Evolutionary conservation across 2,113 vertebrate species (phyloP).

Genomic region (Rhinolophus sinicus): DNA sequence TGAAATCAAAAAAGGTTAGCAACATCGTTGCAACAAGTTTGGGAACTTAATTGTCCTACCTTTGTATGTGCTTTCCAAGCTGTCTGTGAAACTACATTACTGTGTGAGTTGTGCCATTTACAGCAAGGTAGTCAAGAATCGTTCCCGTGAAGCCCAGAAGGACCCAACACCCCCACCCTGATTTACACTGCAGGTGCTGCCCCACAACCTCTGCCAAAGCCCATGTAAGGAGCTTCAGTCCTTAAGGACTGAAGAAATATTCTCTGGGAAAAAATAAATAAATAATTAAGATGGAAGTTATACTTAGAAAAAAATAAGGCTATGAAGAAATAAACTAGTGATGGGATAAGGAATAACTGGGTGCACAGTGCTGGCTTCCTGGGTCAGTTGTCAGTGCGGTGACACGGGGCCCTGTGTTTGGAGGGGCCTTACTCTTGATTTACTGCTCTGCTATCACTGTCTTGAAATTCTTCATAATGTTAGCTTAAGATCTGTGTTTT

Average conservation of each 20-base stretch:
- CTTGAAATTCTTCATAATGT: neutral
- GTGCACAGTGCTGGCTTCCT: neutral
- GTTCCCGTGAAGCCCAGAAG: conserved; percentile 94
- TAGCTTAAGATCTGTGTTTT: neutral
- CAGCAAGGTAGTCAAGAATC: conserved; percentile 96
- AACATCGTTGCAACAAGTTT: no score
- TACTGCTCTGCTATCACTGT: neutral
- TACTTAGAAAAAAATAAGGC: no score
- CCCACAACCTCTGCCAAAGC: no score
- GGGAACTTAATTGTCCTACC: no score
- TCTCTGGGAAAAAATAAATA: no score
- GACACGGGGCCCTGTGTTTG: neutral
- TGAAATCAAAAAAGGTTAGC: no score
- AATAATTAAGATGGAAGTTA: no score
- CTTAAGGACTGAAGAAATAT: no score
- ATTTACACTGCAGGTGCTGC: conserved; percentile 85
- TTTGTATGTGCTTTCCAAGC: conserved; percentile 92
- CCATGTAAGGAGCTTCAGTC: no score
- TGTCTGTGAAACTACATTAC: conserved; percentile 97
- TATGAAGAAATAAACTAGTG: neutral
- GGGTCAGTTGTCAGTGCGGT: neutral
- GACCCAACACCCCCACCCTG: conserved; percentile 94
- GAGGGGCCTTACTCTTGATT: neutral
- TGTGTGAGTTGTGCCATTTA: conserved; percentile 97
- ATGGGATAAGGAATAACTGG: neutral